A percentile compares a stretch with the other conserved stretches of the same genome.
Conservation (phyloP, 1,140 invertebrate species). For the Drosophila obscura region DNA sequence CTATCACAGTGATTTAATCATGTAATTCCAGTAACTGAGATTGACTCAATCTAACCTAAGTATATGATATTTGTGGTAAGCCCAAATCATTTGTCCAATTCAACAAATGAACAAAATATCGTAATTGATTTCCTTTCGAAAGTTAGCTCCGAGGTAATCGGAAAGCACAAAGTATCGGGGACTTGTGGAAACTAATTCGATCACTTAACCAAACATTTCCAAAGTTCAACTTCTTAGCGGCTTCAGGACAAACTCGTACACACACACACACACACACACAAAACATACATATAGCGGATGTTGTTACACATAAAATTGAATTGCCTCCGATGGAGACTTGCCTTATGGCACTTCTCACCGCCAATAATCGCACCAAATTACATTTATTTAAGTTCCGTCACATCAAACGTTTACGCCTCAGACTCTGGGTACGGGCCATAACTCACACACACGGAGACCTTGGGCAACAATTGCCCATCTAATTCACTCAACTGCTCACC, state of each 20-base stretch:
- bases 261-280: conserved; percentile 3
- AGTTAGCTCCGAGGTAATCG: conserved; percentile 20
- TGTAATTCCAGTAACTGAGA: too few relatives aligned
- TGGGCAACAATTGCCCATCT: conserved; percentile 77
- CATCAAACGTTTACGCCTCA: conserved; percentile 68
- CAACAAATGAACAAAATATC: conserved; percentile 6
- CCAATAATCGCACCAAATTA: conserved; percentile 78
- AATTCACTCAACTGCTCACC: conserved; percentile 73
- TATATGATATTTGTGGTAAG: too few relatives aligned
- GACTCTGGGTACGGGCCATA: conserved; percentile 22
- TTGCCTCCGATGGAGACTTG: conserved; percentile 48
- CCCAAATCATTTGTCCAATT: too few relatives aligned
- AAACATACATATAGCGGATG: conserved; percentile 8
- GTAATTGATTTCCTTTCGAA: conserved; percentile 16
- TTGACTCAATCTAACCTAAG: too few relatives aligned
- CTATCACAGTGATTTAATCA: too few relatives aligned
- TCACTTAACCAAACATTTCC: conserved; percentile 35
- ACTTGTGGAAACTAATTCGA: conserved; percentile 49
- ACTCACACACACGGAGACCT: conserved; percentile 30
- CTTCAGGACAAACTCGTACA: conserved; percentile 15
- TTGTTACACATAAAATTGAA: conserved; percentile 48
- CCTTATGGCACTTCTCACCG: conserved; percentile 41
- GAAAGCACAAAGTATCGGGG: conserved; percentile 24
- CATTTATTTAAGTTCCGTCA: conserved; percentile 81
- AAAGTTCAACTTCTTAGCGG: conserved; percentile 35